Evolutionary conservation across 2,888 invertebrate genomes (phyloP).

Genomic region (Calameuta pallipes): DNA sequence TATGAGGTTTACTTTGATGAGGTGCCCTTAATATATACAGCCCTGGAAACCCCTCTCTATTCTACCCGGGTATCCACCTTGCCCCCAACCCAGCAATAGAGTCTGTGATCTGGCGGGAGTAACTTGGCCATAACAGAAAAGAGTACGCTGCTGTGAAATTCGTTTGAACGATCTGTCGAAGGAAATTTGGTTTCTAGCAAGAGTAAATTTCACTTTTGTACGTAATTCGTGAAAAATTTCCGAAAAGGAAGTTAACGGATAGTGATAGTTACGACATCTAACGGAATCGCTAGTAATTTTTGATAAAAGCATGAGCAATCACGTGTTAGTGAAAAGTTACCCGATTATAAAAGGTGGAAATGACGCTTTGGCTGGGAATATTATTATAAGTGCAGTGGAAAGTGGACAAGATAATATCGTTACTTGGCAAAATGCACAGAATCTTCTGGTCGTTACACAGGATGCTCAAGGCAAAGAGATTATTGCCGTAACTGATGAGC

Average conservation of each 20-base stretch:
- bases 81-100: not conserved
- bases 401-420: slow-evolving; percentile 22
- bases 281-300: not conserved
- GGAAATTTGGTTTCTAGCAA: not conserved
- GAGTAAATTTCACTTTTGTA: not conserved
- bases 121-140: not conserved
- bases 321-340: slow-evolving; percentile 21
- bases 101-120: not conserved
- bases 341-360: not conserved
- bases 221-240: not conserved
- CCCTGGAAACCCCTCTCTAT: not conserved
- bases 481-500: slow-evolving; percentile 46
- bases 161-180: not conserved
- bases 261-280: not conserved
- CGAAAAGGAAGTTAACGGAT: not conserved
- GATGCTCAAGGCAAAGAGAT: slow-evolving; percentile 49
- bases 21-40: not conserved
- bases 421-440: slow-evolving; percentile 42
- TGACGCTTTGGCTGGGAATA: slow-evolving; percentile 9
- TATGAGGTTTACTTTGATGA: not conserved
- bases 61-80: not conserved
- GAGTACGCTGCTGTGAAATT: not conserved
- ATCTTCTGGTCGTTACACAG: slow-evolving; percentile 48
- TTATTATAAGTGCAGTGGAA: slow-evolving; percentile 21
- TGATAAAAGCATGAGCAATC: slow-evolving; percentile 33